Conservation (phyloP, 1,140 invertebrate species). For the Geopemphigus sp. region DNA sequence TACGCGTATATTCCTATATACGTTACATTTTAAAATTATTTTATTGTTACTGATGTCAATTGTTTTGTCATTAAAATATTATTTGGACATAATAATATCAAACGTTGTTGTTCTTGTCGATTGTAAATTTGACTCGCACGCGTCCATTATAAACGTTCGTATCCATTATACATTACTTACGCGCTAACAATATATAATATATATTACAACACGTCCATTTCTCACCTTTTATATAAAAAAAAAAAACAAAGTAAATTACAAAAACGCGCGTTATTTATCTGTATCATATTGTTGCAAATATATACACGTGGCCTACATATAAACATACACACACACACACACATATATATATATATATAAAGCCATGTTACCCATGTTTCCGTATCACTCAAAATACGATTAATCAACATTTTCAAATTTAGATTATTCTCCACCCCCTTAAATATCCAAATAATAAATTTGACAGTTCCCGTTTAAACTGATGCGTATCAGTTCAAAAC, state of each 20-base stretch:
- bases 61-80: conserved; percentile 42
- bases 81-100: background rate
- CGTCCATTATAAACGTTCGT: background rate
- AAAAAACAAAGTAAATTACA: background rate
- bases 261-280: conserved; percentile 1
- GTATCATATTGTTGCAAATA: background rate
- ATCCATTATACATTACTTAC: too few relatives aligned
- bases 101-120: conserved; percentile 28
- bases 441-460: too few relatives aligned
- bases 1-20: background rate
- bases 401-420: too few relatives aligned
- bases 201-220: background rate
- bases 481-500: too few relatives aligned
- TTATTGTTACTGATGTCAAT: conserved; percentile 33
- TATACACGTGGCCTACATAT: background rate
- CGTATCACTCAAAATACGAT: too few relatives aligned
- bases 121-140: background rate
- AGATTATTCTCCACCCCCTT: too few relatives aligned
- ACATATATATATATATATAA: too few relatives aligned
- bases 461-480: too few relatives aligned
- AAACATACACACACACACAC: too few relatives aligned
- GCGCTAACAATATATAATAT: background rate
- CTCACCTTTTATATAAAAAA: background rate
- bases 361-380: too few relatives aligned
- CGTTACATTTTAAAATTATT: conserved; percentile 16